Percentiles rank a stretch among this genome's conserved stretches.
phyloP scores from a whole-genome alignment of 2,797 vertebrate species.

The Danio jaintianensis region DNA sequence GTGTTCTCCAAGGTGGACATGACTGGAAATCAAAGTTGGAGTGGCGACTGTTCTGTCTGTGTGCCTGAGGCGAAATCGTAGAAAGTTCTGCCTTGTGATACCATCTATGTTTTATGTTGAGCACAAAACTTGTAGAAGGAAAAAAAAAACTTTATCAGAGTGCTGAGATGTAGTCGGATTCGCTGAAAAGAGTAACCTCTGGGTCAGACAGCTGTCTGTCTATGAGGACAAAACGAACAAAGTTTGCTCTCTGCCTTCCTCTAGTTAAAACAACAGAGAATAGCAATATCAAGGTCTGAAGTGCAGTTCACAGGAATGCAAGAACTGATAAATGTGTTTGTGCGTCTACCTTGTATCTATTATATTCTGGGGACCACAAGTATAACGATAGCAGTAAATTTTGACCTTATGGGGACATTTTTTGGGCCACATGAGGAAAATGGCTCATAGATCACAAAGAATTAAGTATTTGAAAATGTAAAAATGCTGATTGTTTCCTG shows the following conservation, averaged over 20 bases:
- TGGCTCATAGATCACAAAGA: too few species aligned
- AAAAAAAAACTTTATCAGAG: slow-evolving; percentile 10
- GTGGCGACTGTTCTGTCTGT: slow-evolving; percentile 54
- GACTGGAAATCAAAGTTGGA: slow-evolving; percentile 60
- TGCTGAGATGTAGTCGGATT: not conserved
- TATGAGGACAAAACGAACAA: not conserved
- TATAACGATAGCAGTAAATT: too few species aligned
- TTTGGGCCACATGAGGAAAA: too few species aligned
- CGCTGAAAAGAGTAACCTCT: not conserved
- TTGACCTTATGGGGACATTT: too few species aligned
- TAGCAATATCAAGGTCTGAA: too few species aligned
- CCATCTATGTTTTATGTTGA: slow-evolving; percentile 70
- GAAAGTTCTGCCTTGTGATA: slow-evolving; percentile 69
- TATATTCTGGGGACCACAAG: too few species aligned
- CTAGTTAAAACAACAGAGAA: too few species aligned
- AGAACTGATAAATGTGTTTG: too few species aligned
- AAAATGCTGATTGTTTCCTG: too few species aligned
- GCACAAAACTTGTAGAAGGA: slow-evolving; percentile 71
- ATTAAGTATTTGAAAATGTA: too few species aligned
- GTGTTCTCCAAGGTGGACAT: slow-evolving; percentile 58
- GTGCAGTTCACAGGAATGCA: too few species aligned
- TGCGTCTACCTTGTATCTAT: too few species aligned
- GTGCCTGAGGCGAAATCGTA: slow-evolving; percentile 51
- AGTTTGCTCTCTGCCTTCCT: not conserved
- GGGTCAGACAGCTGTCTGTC: not conserved